Percentiles rank a stretch among this genome's conserved stretches.
Conservation (phyloP, 1,140 invertebrate species). For the Cydia strobilella region DNA sequence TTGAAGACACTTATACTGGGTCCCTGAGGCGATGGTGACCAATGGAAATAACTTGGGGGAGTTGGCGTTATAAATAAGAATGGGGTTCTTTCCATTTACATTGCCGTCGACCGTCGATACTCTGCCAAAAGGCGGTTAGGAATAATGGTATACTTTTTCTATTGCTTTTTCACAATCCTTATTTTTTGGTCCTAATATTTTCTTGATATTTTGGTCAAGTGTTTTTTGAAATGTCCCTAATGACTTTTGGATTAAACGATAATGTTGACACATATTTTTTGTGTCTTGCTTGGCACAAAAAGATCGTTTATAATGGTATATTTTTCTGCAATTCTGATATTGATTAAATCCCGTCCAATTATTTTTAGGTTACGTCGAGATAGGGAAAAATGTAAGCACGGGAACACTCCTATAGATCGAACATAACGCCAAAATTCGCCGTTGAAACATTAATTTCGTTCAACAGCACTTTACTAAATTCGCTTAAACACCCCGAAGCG, state of each 20-base stretch:
- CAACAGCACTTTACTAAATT: constrained; percentile 52
- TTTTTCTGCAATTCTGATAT: not conserved
- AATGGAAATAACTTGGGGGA: not conserved
- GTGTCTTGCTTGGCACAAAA: too few relatives aligned
- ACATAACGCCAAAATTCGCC: constrained; percentile 34
- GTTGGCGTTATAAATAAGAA: constrained; percentile 31
- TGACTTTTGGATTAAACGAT: not conserved
- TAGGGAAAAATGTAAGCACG: not conserved
- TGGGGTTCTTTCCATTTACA: constrained; percentile 30
- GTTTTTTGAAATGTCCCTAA: not conserved
- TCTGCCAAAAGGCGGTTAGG: constrained; percentile 24
- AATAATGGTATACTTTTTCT: constrained; percentile 28
- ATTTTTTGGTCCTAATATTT: not conserved
- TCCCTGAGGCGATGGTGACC: not conserved
- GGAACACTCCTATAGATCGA: constrained; percentile 30
- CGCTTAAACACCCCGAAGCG: constrained; percentile 51
- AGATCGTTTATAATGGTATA: not conserved
- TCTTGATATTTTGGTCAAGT: not conserved
- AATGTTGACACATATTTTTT: not conserved
- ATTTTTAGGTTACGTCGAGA: not conserved
- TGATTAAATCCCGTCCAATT: not conserved
- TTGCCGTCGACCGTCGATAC: constrained; percentile 30
- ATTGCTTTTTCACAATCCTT: constrained; percentile 2
- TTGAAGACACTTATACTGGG: not conserved
- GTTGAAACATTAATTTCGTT: constrained; percentile 59